Evolutionary conservation across 2,113 vertebrate genomes (phyloP), one percentile per base, ranked within the genome.

Genomic region (Platysteira castanea): DNA sequence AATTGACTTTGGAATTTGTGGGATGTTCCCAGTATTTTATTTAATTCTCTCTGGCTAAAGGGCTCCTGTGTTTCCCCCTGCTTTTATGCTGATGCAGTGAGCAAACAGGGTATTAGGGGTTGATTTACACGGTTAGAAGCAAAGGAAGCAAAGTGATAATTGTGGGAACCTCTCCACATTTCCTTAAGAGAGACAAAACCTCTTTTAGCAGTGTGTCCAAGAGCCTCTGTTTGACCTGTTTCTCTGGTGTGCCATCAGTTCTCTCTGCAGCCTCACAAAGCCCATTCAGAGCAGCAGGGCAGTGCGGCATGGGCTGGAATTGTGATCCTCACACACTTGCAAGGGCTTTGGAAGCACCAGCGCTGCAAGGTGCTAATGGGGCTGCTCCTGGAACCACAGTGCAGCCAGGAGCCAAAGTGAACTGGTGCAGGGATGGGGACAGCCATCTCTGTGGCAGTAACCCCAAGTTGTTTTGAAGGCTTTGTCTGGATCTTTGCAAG

Each of bases 311-410:
- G 47, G 67, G 35, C 47, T 37, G 46, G 16, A 61, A 8, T 27
- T 1, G 0, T 3, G 20, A 14, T 17, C 82, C 7, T 3, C 15
- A 28, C 6, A 14, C 27, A 19, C 22, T 28, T 37, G 7, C 23
- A 21, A 41, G 49, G 57, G 35, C 35, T n/a, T 21, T 65, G 56
- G 56, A 23, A 35, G 7, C 18, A 13, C 13, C 33, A 6, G 20
- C 0, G 2, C 75, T 50, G 31, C 14, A 22, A 31, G 18, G 10
- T 0, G 0, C 19, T 0, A 6, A 0, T 39, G 23, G 39, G 13
- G 57, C 41, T 60, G 30, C 35, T 56, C 18, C 26, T 7, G 20
- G 35, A 42, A 30, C 28, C 37, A 33, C 42, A 10, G 54, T 1
- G 11, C 10, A 15, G 42, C 26, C 14, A 13, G 59, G 31, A 70